Evolutionary conservation across 2,888 invertebrate genomes (phyloP).

Genomic region (Agonopterix subpropinquella): DNA sequence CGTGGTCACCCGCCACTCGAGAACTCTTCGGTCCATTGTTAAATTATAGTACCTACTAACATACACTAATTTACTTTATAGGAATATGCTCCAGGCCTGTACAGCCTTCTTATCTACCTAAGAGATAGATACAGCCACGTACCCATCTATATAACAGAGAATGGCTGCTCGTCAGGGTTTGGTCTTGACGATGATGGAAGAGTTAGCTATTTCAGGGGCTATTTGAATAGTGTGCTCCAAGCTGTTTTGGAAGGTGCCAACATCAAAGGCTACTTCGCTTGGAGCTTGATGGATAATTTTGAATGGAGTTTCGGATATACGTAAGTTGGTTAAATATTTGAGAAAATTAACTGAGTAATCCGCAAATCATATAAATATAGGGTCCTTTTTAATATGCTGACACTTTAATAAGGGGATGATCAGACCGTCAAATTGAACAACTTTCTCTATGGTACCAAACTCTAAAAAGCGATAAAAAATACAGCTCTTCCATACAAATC

Average conservation of each 20-base stretch:
- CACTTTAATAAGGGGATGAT: no score
- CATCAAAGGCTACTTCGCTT: conserved; percentile 64
- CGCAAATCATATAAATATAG: no score
- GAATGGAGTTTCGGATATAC: conserved; percentile 73
- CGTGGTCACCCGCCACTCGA: no score
- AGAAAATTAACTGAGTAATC: no score
- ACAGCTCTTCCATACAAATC: no score
- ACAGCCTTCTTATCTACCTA: conserved; percentile 17
- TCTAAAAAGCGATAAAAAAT: no score
- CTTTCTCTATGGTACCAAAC: no score
- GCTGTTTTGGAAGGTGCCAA: conserved; percentile 51
- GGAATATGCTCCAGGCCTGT: conserved; percentile 21
- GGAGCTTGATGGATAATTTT: conserved; percentile 78
- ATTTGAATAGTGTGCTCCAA: conserved; percentile 42
- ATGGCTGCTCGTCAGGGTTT: conserved; percentile 55
- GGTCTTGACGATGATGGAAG: conserved; percentile 45
- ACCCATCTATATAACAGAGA: conserved; percentile 57
- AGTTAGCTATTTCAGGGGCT: conserved; percentile 38
- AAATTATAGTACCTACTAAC: background rate
- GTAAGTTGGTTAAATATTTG: conserved; percentile 34
- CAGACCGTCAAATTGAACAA: no score
- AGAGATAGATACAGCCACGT: conserved; percentile 21
- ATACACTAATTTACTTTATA: conserved; percentile 2
- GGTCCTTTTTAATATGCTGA: no score
- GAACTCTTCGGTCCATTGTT: no score